These are phyloP conservation scores for Phengaris alcon DNA, from an alignment of 2,888 invertebrate species.

Conservation along the genomic window DNA sequence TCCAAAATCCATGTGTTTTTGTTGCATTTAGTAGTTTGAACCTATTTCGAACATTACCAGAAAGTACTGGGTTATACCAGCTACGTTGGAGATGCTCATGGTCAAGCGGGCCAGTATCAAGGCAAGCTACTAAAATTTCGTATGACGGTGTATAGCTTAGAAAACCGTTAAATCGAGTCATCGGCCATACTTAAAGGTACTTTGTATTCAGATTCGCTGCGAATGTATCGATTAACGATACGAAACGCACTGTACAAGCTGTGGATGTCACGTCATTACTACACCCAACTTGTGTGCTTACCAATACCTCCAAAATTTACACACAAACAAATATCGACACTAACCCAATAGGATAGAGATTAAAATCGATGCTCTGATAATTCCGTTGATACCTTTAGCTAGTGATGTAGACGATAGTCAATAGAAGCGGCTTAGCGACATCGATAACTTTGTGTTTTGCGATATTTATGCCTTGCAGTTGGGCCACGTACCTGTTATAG, in stretches of 20 bases:
- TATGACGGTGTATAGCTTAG: conserved; percentile 37
- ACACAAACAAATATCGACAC: conserved; percentile 39
- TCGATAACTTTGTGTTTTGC: conserved; percentile 75
- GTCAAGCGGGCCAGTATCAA: conserved; percentile 9
- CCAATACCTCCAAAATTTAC: conserved; percentile 43
- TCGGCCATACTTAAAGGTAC: conserved; percentile 48
- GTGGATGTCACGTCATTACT: conserved; percentile 65
- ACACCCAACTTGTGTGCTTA: conserved; percentile 55
- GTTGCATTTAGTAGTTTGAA: neutral
- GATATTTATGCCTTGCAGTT: conserved; percentile 69
- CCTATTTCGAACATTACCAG: neutral
- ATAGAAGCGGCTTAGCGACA: conserved; percentile 72
- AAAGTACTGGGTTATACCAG: neutral
- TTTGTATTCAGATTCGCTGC: conserved; percentile 56
- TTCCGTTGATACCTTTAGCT: conserved; percentile 49
- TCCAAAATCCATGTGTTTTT: no score
- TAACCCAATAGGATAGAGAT: conserved; percentile 41
- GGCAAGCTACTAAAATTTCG: conserved; percentile 34
- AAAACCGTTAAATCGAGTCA: conserved; percentile 41
- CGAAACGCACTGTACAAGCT: conserved; percentile 58
- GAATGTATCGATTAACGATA: conserved; percentile 61
- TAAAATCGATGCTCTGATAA: conserved; percentile 38
- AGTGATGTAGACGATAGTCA: conserved; percentile 60
- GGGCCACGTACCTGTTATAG: conserved; percentile 57
- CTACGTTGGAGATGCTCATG: neutral